These are phyloP conservation scores for Lepidocyrtoides sp. DNA, from an alignment of 2,888 invertebrate species.

Conservation along the genomic window DNA sequence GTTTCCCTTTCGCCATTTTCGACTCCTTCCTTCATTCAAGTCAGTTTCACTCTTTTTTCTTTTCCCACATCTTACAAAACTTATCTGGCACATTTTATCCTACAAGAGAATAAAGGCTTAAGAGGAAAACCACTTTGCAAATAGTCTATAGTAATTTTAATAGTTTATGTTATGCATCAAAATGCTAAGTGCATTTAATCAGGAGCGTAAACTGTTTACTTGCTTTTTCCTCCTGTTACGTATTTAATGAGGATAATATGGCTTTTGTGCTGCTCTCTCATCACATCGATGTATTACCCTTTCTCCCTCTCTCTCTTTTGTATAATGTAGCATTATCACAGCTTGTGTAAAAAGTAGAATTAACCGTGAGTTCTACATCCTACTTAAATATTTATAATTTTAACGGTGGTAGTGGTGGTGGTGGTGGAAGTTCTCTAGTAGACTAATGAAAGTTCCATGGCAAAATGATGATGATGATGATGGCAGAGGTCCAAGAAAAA, in stretches of 20 bases:
- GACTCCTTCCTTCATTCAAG: no score
- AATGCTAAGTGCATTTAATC: background rate
- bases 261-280: no score
- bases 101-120: no score
- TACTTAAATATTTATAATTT: slow-evolving; percentile 56
- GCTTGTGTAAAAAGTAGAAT: background rate
- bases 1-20: background rate
- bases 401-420: slow-evolving; percentile 1
- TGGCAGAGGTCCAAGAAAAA: background rate
- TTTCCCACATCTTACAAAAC: background rate
- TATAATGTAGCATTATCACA: no score
- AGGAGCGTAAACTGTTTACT: background rate
- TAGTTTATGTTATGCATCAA: background rate
- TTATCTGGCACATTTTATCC: no score
- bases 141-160: background rate
- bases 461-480: no score
- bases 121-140: background rate
- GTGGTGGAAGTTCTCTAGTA: no score
- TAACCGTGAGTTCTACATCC: slow-evolving; percentile 33
- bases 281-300: no score
- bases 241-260: no score
- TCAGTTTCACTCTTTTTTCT: slow-evolving; percentile 10
- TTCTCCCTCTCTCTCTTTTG: no score
- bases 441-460: background rate
- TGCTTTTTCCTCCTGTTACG: no score